Percentiles rank a stretch among this genome's conserved stretches.
These are phyloP conservation scores for Episyrphus balteatus DNA, from an alignment of 1,140 invertebrate species.

Conservation along the genomic window DNA sequence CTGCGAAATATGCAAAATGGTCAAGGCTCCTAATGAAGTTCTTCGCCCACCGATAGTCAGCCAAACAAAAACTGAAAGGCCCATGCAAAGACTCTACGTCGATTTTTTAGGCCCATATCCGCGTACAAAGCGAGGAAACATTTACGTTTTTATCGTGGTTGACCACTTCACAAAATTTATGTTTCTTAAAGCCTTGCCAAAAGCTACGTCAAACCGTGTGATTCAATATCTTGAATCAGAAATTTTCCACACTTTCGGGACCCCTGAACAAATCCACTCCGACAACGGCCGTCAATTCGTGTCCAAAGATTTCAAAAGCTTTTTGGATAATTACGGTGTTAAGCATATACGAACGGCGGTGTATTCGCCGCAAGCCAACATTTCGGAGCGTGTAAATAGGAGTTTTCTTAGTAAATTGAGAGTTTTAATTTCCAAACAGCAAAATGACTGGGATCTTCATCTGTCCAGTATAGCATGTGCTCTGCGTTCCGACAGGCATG, in stretches of 20 bases:
- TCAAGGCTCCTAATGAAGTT: not conserved
- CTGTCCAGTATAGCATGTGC: not conserved
- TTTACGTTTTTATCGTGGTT: not conserved
- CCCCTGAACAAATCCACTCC: not conserved
- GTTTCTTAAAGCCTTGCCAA: not conserved
- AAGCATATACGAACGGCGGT: not conserved
- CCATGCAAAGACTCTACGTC: not conserved
- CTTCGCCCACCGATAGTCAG: not conserved
- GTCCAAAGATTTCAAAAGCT: not conserved
- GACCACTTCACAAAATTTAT: slow-evolving; percentile 3
- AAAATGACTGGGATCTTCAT: not conserved
- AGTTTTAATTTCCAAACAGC: not conserved
- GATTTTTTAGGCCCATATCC: slow-evolving; percentile 5
- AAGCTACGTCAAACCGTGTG: not conserved
- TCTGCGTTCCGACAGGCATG: not conserved
- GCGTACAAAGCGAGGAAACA: not conserved
- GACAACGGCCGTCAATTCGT: not conserved
- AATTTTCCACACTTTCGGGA: not conserved
- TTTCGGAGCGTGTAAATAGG: not conserved
- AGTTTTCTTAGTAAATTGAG: not conserved
- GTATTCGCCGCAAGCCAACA: not conserved
- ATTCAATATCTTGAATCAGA: not conserved
- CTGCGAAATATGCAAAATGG: slow-evolving; percentile 1
- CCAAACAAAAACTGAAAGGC: not conserved
- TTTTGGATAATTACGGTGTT: not conserved